Evolutionary conservation across 2,888 invertebrate genomes (phyloP).

Genomic region (Watsonalla cultraria): DNA sequence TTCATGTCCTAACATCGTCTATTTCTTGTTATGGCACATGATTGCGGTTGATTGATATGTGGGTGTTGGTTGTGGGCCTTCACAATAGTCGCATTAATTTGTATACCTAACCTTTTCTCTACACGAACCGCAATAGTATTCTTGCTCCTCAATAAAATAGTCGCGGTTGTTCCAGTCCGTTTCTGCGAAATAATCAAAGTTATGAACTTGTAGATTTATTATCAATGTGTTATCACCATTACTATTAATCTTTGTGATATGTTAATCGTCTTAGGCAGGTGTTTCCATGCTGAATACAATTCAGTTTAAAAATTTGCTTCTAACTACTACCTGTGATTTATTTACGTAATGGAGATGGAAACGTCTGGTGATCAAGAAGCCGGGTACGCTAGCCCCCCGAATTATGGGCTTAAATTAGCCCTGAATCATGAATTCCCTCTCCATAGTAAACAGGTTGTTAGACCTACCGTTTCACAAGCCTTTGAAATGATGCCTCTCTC

Average conservation of each 20-base stretch:
- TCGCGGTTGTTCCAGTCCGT: no score
- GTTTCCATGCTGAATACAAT: background rate
- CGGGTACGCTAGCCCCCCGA: constrained; percentile 67
- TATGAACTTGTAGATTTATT: no score
- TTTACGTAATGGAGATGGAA: constrained; percentile 29
- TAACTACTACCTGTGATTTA: constrained; percentile 2
- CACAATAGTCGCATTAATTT: no score
- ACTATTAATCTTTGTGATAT: background rate
- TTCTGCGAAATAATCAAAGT: no score
- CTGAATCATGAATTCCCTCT: constrained; percentile 87
- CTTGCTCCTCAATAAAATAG: no score
- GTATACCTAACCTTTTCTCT: no score
- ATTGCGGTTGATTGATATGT: no score
- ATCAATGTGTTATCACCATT: background rate
- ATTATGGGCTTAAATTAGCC: constrained; percentile 85
- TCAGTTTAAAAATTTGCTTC: background rate
- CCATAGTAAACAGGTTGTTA: constrained; percentile 82
- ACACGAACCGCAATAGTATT: no score
- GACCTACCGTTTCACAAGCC: constrained; percentile 83
- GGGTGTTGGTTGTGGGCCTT: no score
- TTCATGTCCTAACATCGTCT: no score
- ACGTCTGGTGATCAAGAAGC: constrained; percentile 27
- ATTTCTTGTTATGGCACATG: no score
- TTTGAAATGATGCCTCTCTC: constrained; percentile 84
- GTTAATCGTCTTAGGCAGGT: background rate